A percentile compares a stretch with the other conserved stretches of the same genome.
phyloP scores from a whole-genome alignment of 2,888 invertebrate genomes.

The Drosophila vallismaia region DNA sequence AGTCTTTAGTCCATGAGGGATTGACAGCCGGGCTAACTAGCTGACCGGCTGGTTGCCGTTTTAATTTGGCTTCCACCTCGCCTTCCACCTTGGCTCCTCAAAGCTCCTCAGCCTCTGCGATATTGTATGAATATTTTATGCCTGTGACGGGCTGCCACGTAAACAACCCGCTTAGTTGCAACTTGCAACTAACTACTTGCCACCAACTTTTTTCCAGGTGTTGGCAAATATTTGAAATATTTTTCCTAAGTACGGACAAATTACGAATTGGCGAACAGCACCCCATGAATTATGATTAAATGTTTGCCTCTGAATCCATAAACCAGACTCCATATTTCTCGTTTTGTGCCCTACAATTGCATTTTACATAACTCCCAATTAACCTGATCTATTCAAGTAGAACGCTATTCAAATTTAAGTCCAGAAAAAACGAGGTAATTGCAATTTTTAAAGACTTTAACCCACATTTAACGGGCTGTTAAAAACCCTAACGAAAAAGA shows the following conservation, averaged over 20 bases:
- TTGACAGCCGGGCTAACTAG: constrained; percentile 78
- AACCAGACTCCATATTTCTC: not conserved
- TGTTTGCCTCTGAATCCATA: not conserved
- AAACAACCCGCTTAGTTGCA: constrained; percentile 62
- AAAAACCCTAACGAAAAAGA: constrained; percentile 18
- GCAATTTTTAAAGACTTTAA: constrained; percentile 41
- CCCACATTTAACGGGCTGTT: constrained; percentile 44
- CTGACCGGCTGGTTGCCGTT: constrained; percentile 57
- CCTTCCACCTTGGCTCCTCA: constrained; percentile 13
- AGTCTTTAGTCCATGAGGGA: constrained; percentile 75
- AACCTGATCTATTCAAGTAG: not conserved
- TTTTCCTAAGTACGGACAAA: constrained; percentile 34
- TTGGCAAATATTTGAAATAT: constrained; percentile 64
- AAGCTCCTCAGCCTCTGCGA: constrained; percentile 25
- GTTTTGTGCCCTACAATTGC: constrained; percentile 20
- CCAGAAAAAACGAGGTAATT: constrained; percentile 4
- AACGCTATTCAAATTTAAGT: constrained; percentile 6
- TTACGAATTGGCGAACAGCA: not conserved
- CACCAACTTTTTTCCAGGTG: constrained; percentile 53
- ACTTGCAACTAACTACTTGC: constrained; percentile 29
- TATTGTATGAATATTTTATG: constrained; percentile 56
- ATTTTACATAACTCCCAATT: constrained; percentile 10
- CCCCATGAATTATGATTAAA: constrained; percentile 6
- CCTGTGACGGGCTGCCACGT: constrained; percentile 56
- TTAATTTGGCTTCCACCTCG: constrained; percentile 46